A percentile compares a stretch with the other conserved stretches of the same genome.
Evolutionary conservation across 2,113 vertebrate species (phyloP).

Genomic region (Grantiella picta): DNA sequence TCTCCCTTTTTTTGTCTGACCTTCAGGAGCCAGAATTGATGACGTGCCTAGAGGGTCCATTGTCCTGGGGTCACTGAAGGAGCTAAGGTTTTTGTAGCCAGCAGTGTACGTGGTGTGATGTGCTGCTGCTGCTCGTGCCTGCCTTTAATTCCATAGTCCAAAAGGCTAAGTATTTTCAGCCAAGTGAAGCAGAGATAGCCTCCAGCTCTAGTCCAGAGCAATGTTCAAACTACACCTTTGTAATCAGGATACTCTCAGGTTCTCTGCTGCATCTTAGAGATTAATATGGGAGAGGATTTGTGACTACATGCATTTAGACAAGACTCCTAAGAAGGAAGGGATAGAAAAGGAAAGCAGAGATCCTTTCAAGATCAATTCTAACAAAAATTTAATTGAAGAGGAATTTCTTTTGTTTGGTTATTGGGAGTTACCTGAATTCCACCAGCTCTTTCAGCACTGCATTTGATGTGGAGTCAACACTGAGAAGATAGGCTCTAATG

Average conservation of each 20-base stretch:
- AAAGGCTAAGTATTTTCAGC: slow-evolving; percentile 14
- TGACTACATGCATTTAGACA: not conserved
- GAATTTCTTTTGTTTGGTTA: not conserved
- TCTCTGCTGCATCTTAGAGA: not conserved
- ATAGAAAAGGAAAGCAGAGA: not conserved
- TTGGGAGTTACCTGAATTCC: not conserved
- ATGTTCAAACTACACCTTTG: not conserved
- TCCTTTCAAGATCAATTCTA: not conserved
- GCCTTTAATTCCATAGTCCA: slow-evolving; percentile 31
- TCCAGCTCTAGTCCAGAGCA: slow-evolving; percentile 15
- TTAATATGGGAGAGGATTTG: not conserved
- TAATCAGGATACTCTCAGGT: not conserved
- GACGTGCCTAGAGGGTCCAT: not conserved
- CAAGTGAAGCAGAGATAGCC: not conserved
- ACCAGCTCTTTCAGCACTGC: not conserved
- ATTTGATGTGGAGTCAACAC: not conserved
- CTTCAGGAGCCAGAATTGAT: not conserved
- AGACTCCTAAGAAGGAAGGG: not conserved
- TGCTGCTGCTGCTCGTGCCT: not conserved
- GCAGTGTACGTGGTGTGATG: not conserved
- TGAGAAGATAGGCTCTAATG: not conserved
- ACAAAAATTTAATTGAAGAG: not conserved
- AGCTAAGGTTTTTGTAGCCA: not conserved
- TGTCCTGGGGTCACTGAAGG: not conserved
- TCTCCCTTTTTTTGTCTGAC: not conserved